A percentile compares a stretch with the other conserved stretches of the same genome.
Evolutionary conservation across 23 tunicate species (phyloP).

Genomic region (Trididemnum nubilum): DNA sequence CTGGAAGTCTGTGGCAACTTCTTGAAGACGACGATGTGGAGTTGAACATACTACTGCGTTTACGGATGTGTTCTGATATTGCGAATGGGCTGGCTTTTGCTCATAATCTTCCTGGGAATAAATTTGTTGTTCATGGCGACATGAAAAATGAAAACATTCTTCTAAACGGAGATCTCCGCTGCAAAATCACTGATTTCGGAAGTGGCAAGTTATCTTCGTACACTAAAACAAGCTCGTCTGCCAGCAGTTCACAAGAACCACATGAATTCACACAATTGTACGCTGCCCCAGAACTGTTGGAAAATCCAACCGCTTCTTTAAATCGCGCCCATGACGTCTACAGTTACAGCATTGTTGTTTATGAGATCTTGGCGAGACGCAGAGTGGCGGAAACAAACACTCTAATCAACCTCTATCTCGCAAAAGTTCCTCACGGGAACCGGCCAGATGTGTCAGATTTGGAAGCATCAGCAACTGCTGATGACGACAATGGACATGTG

Average conservation of each 20-base stretch:
- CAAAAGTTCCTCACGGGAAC: not conserved
- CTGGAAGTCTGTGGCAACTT: conserved; percentile 11
- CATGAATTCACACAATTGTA: not conserved
- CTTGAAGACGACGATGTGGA: not conserved
- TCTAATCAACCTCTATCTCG: not conserved
- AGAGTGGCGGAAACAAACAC: not conserved
- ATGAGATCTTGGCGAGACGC: not conserved
- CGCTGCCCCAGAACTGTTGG: conserved; percentile 24
- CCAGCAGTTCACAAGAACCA: not conserved
- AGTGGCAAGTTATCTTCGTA: not conserved
- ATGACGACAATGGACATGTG: not conserved
- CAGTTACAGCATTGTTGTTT: not conserved
- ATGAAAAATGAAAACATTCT: conserved; percentile 25
- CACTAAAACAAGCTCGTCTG: not conserved
- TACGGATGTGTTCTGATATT: conserved; percentile 10
- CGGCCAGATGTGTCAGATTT: not conserved
- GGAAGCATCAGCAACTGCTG: not conserved
- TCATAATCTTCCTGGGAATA: not conserved
- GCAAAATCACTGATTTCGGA: conserved; percentile 29
- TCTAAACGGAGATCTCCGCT: not conserved
- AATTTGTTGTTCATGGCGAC: conserved; percentile 17
- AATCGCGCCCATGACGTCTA: conserved; percentile 8
- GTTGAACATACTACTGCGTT: not conserved
- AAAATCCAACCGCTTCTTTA: not conserved
- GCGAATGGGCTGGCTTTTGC: conserved; percentile 22